Conservation (phyloP, 1,140 invertebrate genomes). For the Homarus americanus region DNA sequence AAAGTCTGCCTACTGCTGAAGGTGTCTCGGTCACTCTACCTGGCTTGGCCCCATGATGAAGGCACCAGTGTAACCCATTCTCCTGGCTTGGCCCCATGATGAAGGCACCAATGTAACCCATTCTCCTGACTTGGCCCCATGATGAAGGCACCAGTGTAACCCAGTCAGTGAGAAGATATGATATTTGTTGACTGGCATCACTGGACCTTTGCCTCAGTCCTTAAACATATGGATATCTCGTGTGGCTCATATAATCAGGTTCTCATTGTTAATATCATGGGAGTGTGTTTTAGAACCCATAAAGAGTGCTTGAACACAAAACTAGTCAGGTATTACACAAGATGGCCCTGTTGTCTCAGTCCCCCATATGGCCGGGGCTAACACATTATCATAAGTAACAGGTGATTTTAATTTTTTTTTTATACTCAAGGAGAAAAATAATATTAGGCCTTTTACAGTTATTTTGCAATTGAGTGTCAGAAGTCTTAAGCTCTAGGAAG, state of each 20-base stretch:
- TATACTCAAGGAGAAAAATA: conserved; percentile 1
- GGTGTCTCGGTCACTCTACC: too few species aligned
- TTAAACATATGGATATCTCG: not conserved
- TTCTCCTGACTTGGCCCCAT: not conserved
- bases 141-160: not conserved
- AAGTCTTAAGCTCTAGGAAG: conserved; percentile 17
- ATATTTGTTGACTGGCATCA: not conserved
- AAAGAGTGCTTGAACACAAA: not conserved
- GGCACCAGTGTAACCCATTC: too few species aligned
- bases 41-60: too few species aligned
- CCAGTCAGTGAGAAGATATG: not conserved
- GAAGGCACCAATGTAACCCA: too few species aligned
- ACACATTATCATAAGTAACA: conserved; percentile 5
- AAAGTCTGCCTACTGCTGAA: too few species aligned
- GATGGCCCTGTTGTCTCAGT: not conserved
- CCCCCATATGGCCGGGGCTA: not conserved
- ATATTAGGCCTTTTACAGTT: not conserved
- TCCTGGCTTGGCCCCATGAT: too few species aligned
- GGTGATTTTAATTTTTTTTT: not conserved
- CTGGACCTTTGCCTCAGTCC: not conserved
- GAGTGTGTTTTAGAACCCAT: not conserved
- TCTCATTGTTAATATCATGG: not conserved
- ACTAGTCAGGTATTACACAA: conserved; percentile 10
- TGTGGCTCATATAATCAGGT: not conserved
- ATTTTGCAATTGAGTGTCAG: conserved; percentile 13